Conservation (phyloP, 1,140 invertebrate species). For the Sinella curviseta region DNA sequence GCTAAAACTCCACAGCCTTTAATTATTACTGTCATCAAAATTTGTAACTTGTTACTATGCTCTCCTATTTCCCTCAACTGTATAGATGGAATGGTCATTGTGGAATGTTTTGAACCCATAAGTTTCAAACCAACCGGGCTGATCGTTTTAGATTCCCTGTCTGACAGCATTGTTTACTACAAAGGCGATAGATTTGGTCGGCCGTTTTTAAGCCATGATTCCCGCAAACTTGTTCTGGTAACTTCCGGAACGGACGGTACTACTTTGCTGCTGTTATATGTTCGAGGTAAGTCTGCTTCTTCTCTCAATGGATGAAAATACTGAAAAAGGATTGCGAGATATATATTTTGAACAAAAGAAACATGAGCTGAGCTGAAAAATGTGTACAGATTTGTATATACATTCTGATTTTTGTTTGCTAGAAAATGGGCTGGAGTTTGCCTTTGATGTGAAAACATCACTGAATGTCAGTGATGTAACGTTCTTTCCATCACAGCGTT, state of each 20-base stretch:
- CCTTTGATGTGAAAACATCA: constrained; percentile 76
- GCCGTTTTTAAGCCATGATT: constrained; percentile 56
- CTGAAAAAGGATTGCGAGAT: too few relatives aligned
- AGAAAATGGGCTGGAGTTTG: constrained; percentile 68
- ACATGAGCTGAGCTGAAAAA: too few relatives aligned
- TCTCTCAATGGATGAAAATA: too few relatives aligned
- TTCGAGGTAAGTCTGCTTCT: constrained; percentile 27
- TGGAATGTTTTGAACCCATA: constrained; percentile 69
- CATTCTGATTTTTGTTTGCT: too few relatives aligned
- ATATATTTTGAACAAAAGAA: too few relatives aligned
- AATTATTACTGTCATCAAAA: too few relatives aligned
- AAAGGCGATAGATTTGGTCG: constrained; percentile 56
- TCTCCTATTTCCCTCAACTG: constrained; percentile 25
- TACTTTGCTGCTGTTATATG: not conserved
- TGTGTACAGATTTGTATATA: too few relatives aligned
- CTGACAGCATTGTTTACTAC: constrained; percentile 69
- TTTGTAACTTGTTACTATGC: too few relatives aligned
- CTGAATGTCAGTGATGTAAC: constrained; percentile 74
- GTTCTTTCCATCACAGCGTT: constrained; percentile 73
- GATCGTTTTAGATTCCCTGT: constrained; percentile 72
- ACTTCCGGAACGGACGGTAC: constrained; percentile 1
- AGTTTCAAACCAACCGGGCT: constrained; percentile 66
- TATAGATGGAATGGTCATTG: constrained; percentile 73
- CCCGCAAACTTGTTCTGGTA: constrained; percentile 54
- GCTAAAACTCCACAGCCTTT: too few relatives aligned